These are phyloP conservation scores for Rhizoglyphus robini DNA, from an alignment of 1,140 invertebrate species.

Conservation along the genomic window DNA sequence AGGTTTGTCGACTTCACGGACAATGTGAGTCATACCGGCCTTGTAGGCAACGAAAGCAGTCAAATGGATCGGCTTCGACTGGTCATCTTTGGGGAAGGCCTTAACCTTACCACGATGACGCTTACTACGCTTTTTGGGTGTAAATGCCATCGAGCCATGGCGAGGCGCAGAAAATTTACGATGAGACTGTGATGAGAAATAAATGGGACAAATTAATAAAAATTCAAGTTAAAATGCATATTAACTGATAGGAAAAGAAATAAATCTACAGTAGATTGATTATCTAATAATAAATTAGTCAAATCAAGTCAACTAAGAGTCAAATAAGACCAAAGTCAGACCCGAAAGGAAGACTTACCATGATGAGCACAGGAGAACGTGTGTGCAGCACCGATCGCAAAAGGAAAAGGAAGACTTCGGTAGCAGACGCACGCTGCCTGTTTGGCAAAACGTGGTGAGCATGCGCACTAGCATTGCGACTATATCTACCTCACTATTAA, in stretches of 20 bases:
- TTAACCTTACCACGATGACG: conserved; percentile 97
- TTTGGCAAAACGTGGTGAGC: too few species aligned
- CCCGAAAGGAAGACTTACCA: not conserved
- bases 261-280: not conserved
- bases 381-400: not conserved
- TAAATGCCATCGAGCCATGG: conserved; percentile 99
- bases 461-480: too few species aligned
- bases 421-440: not conserved
- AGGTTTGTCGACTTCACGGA: conserved; percentile 94
- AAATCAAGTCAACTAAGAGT: not conserved
- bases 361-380: not conserved
- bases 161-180: conserved; percentile 98
- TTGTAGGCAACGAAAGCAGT: conserved; percentile 98
- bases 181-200: conserved; percentile 61
- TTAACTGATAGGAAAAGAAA: not conserved
- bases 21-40: conserved; percentile 99
- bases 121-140: conserved; percentile 89
- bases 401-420: not conserved
- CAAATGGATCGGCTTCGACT: conserved; percentile 86
- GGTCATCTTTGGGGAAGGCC: conserved; percentile 99
- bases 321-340: too few species aligned
- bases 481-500: too few species aligned
- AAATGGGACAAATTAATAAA: not conserved
- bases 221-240: not conserved
- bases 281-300: not conserved